A percentile compares a stretch with the other conserved stretches of the same genome.
Conservation (phyloP, 1,140 invertebrate genomes). For the Drosophila lacertosa region DNA sequence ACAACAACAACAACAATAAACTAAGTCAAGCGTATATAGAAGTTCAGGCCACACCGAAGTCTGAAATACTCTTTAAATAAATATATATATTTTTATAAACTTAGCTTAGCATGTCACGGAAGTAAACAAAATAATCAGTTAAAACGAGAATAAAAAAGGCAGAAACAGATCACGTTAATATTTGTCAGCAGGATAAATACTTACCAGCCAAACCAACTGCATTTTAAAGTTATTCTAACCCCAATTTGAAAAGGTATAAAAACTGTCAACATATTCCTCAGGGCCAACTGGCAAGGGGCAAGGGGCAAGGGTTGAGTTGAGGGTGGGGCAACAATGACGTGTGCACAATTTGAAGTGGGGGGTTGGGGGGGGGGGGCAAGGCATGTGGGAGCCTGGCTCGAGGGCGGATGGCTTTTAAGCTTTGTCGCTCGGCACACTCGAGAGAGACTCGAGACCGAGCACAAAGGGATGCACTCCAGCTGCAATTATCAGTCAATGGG, state of each 20-base stretch:
- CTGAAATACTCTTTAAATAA: too few species aligned
- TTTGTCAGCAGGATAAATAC: conserved; percentile 7
- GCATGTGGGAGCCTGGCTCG: background rate
- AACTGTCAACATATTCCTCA: conserved; percentile 10
- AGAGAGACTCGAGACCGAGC: too few species aligned
- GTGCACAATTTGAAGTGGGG: conserved; percentile 48
- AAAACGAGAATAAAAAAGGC: background rate
- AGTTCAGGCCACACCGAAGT: background rate
- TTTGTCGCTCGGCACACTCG: conserved; percentile 60
- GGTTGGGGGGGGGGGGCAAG: conserved; percentile 6
- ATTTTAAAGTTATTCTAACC: background rate
- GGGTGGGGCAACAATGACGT: conserved; percentile 30
- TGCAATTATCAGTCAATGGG: conserved; percentile 71
- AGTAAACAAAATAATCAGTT: background rate
- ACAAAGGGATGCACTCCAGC: conserved; percentile 42
- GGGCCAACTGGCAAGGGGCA: background rate
- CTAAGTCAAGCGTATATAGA: background rate
- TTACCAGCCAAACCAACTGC: background rate
- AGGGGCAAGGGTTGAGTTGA: background rate
- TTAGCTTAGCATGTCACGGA: too few species aligned
- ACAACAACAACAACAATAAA: too few species aligned
- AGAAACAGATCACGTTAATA: background rate
- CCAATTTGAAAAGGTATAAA: conserved; percentile 5
- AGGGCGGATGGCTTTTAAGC: conserved; percentile 59
- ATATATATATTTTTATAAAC: too few species aligned